A percentile compares a stretch with the other conserved stretches of the same genome.
Evolutionary conservation across 1,140 invertebrate genomes (phyloP).

Genomic region (Telenomus remus): DNA sequence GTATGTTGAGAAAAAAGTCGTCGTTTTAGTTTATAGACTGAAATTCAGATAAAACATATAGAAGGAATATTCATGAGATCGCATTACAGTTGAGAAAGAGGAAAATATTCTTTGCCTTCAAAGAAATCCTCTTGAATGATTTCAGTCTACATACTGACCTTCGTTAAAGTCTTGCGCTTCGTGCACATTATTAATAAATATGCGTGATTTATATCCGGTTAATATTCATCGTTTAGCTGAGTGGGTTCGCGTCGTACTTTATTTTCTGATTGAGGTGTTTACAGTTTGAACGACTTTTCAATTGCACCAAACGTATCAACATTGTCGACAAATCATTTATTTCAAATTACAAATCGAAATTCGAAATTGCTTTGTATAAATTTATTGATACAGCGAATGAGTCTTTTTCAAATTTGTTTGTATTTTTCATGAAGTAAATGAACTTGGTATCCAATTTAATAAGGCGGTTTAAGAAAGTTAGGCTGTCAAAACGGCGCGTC

Average conservation of each 20-base stretch:
- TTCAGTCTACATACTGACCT: conserved; percentile 20
- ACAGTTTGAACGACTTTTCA: conserved; percentile 23
- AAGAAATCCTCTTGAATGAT: neutral
- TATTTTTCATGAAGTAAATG: too few relatives aligned
- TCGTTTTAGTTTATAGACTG: too few relatives aligned
- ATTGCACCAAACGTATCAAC: neutral
- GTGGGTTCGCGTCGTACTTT: conserved; percentile 20
- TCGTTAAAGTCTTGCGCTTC: conserved; percentile 8
- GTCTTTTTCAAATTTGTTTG: too few relatives aligned
- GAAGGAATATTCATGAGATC: too few relatives aligned
- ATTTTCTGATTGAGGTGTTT: conserved; percentile 22
- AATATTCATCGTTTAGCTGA: conserved; percentile 24
- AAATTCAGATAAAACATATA: too few relatives aligned
- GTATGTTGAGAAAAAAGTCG: too few relatives aligned
- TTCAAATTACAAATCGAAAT: too few relatives aligned
- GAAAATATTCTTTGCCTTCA: too few relatives aligned
- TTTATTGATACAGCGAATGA: too few relatives aligned
- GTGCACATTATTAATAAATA: conserved; percentile 19
- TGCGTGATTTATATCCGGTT: conserved; percentile 26
- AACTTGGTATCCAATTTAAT: too few relatives aligned
- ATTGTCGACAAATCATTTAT: neutral
- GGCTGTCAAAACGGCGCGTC: neutral
- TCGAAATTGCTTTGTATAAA: too few relatives aligned
- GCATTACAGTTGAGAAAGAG: too few relatives aligned
- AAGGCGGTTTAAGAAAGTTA: neutral